These are phyloP conservation scores for Diadophis punctatus DNA, from an alignment of 2,113 vertebrate genomes.

Conservation along the genomic window DNA sequence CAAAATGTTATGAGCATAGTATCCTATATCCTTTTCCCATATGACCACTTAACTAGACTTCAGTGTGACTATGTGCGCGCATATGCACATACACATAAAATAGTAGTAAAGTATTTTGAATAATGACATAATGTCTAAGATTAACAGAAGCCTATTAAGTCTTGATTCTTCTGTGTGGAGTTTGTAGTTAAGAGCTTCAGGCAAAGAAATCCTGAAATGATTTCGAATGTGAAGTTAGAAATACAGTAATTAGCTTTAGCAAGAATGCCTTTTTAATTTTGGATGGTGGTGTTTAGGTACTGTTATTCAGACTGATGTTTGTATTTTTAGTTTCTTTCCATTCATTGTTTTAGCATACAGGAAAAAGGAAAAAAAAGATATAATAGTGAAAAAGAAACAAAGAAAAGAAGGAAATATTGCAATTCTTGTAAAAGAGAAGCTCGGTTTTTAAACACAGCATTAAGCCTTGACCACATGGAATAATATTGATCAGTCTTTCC, in stretches of 20 bases:
- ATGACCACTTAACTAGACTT: slow-evolving; percentile 49
- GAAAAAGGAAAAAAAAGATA: background rate
- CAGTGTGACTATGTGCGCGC: background rate
- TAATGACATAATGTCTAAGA: slow-evolving; percentile 56
- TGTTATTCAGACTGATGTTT: background rate
- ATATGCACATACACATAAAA: slow-evolving; percentile 14
- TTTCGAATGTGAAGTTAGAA: slow-evolving; percentile 30
- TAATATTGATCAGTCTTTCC: background rate
- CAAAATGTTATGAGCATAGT: slow-evolving; percentile 11
- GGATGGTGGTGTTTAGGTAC: background rate
- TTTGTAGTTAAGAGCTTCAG: slow-evolving; percentile 38
- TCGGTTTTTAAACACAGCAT: background rate
- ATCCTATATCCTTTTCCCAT: slow-evolving; percentile 41
- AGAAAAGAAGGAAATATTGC: background rate
- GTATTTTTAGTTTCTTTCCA: background rate
- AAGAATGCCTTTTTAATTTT: background rate
- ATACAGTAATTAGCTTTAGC: slow-evolving; percentile 13
- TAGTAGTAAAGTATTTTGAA: slow-evolving; percentile 25
- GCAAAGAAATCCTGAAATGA: slow-evolving; percentile 44
- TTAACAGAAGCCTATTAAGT: slow-evolving; percentile 47
- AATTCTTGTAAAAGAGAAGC: background rate
- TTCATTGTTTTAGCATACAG: background rate
- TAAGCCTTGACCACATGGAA: background rate
- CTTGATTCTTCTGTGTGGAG: slow-evolving; percentile 28
- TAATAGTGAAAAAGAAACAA: background rate